These are phyloP conservation scores for Loris lydekkerianus DNA, from an alignment of 2,797 vertebrate species.

Conservation along the genomic window DNA sequence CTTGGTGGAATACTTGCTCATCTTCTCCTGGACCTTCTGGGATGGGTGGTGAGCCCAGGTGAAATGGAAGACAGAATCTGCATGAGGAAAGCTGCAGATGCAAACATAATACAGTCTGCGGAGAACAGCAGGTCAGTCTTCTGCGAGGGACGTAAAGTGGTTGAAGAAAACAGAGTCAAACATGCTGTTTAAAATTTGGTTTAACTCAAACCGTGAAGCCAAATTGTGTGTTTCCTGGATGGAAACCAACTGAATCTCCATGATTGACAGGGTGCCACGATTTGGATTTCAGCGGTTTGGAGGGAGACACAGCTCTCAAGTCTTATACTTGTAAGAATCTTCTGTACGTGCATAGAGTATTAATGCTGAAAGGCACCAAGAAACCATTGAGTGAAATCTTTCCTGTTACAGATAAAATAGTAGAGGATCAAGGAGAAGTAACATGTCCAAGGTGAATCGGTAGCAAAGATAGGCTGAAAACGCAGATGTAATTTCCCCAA, in stretches of 20 bases:
- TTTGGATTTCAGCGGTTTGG: not conserved
- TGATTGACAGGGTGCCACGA: no score
- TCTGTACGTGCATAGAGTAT: not conserved
- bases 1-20: not conserved
- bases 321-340: not conserved
- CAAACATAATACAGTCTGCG: not conserved
- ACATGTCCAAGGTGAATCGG: not conserved
- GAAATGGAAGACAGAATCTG: not conserved
- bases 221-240: not conserved
- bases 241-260: not conserved
- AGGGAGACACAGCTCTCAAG: not conserved
- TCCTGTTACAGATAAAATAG: not conserved
- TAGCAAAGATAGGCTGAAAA: not conserved
- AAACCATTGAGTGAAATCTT: not conserved
- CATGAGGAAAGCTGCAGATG: not conserved
- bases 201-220: not conserved
- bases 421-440: not conserved
- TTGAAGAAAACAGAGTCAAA: not conserved
- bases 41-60: not conserved
- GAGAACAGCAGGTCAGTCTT: not conserved
- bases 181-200: not conserved
- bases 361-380: not conserved
- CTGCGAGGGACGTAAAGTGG: rapidly evolving
- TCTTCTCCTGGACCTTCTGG: not conserved
- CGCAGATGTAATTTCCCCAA: not conserved